Evolutionary conservation across 2,113 vertebrate genomes (phyloP).

Genomic region (Saimiri boliviensis): DNA sequence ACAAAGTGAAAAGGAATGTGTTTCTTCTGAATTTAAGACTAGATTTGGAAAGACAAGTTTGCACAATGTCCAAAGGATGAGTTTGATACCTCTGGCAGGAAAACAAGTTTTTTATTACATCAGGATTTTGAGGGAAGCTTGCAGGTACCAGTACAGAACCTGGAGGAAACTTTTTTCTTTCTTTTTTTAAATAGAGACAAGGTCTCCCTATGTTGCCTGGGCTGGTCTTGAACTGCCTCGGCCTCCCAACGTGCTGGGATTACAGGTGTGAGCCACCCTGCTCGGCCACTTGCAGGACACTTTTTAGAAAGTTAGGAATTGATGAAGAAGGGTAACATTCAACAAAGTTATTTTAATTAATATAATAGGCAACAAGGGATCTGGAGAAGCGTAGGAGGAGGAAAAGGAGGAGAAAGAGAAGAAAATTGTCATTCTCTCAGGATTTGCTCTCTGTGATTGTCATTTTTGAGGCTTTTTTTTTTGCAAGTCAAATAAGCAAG

Average conservation of each 20-base stretch:
- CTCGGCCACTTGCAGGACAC: background rate
- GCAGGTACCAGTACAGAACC: background rate
- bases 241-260: too few relatives aligned
- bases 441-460: background rate
- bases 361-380: background rate
- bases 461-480: background rate
- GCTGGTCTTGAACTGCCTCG: too few relatives aligned
- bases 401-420: background rate
- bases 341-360: slow-evolving; percentile 36
- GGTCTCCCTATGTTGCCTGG: too few relatives aligned
- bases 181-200: too few relatives aligned
- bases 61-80: background rate
- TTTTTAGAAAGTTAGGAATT: background rate
- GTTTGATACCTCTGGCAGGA: background rate
- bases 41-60: background rate
- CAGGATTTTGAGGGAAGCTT: background rate
- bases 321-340: background rate
- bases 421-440: background rate
- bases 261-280: too few relatives aligned
- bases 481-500: slow-evolving; percentile 52
- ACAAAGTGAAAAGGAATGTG: background rate
- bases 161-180: background rate
- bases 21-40: background rate
- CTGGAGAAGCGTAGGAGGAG: background rate
- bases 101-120: background rate